Percentiles rank a stretch among this genome's conserved stretches.
Conservation (phyloP, 1,140 invertebrate species). For the Mylabris phalerata region DNA sequence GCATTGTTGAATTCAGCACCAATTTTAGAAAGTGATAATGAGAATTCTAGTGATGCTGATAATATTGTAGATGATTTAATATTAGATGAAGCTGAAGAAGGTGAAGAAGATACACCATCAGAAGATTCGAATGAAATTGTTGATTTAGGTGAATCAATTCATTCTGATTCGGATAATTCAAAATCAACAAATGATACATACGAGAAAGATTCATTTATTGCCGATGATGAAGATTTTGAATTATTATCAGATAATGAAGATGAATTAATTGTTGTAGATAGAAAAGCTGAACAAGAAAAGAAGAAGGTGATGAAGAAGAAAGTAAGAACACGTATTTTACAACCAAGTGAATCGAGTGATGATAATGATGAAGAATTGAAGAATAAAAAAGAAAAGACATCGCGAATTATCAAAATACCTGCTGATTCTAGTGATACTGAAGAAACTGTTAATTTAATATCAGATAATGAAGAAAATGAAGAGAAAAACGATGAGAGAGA, state of each 20-base stretch:
- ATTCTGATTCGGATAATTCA: constrained; percentile 9
- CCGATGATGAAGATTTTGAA: constrained; percentile 24
- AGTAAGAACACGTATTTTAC: constrained; percentile 11
- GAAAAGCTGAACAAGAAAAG: constrained; percentile 8
- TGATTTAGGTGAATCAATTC: constrained; percentile 29
- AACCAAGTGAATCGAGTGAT: not conserved
- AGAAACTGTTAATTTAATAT: not conserved
- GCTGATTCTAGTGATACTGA: constrained; percentile 5
- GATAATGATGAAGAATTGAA: not conserved
- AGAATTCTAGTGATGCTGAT: not conserved
- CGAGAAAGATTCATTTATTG: constrained; percentile 27
- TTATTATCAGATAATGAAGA: constrained; percentile 27
- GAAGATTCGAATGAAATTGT: constrained; percentile 28
- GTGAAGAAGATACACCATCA: constrained; percentile 28
- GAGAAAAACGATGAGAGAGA: not conserved
- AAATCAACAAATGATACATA: constrained; percentile 19
- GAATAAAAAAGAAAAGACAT: constrained; percentile 1
- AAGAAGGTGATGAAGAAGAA: not conserved
- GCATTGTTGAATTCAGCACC: constrained; percentile 3
- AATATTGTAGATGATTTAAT: constrained; percentile 1
- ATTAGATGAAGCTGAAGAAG: constrained; percentile 27
- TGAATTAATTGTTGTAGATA: constrained; percentile 11
- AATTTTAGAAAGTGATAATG: constrained; percentile 4
- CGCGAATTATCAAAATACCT: constrained; percentile 1
- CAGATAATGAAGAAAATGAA: not conserved